These are phyloP conservation scores for Dromaius novaehollandiae DNA, from an alignment of 2,113 vertebrate genomes.

Conservation along the genomic window DNA sequence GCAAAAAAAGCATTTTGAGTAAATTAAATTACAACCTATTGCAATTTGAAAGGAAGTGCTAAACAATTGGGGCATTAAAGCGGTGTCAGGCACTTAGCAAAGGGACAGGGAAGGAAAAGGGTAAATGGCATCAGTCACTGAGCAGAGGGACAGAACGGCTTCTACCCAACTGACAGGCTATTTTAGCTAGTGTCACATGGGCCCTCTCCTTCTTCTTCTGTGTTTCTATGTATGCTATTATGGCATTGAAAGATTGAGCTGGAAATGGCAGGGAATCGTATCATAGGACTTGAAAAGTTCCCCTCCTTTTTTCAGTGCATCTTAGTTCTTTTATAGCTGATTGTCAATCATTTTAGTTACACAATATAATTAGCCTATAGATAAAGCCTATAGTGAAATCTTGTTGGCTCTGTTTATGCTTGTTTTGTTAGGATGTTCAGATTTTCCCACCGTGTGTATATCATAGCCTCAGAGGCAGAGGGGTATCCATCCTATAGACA, in stretches of 20 bases:
- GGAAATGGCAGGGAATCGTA: background rate
- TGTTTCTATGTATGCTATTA: background rate
- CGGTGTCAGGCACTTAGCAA: background rate
- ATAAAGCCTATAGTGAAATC: constrained; percentile 22
- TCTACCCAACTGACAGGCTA: background rate
- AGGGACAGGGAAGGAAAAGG: background rate
- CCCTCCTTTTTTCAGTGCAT: background rate
- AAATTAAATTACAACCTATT: background rate
- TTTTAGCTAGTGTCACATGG: background rate
- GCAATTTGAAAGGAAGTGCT: background rate
- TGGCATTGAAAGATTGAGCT: background rate
- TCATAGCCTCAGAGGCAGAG: background rate
- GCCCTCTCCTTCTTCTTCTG: background rate
- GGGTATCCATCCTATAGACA: background rate
- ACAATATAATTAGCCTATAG: background rate
- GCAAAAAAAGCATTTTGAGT: background rate
- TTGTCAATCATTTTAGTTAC: background rate
- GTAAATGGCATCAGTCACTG: background rate
- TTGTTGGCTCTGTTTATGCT: constrained; percentile 27
- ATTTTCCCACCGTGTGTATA: background rate
- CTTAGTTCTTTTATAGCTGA: background rate
- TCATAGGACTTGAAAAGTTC: background rate
- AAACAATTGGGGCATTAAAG: background rate
- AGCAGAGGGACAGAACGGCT: background rate
- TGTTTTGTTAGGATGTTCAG: background rate